Evolutionary conservation across 2,113 vertebrate genomes (phyloP).

Genomic region (Hiodon tergisus): DNA sequence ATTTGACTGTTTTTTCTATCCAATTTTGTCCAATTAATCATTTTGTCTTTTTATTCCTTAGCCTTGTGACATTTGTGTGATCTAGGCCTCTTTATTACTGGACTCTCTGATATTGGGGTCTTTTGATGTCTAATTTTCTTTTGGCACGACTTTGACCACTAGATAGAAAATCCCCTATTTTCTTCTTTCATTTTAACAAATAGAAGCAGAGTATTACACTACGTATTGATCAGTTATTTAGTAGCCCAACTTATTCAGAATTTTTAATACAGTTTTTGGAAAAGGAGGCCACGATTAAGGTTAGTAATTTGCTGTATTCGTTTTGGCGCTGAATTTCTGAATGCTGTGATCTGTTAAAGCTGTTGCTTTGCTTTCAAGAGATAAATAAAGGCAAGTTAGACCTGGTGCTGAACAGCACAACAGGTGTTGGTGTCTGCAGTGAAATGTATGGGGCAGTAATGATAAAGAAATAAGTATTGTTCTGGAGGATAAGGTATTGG

Average conservation of each 20-base stretch:
- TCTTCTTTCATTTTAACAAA: constrained; percentile 34
- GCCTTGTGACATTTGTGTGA: constrained; percentile 58
- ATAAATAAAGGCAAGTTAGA: not conserved
- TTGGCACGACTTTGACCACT: constrained; percentile 47
- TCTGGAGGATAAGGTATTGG: not conserved
- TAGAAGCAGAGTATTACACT: not conserved
- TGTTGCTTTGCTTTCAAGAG: not conserved
- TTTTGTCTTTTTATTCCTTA: constrained; percentile 57
- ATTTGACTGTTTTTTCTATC: constrained; percentile 65
- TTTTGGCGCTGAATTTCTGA: not conserved
- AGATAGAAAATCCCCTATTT: constrained; percentile 37
- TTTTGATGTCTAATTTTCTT: constrained; percentile 61
- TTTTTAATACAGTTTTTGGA: not conserved
- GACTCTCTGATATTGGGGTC: constrained; percentile 48
- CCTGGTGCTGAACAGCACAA: not conserved
- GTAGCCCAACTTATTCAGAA: not conserved
- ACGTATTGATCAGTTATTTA: constrained; percentile 9
- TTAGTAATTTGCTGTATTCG: not conserved
- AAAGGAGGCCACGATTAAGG: not conserved
- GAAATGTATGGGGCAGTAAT: not conserved
- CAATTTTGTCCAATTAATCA: constrained; percentile 76
- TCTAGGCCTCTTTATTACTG: constrained; percentile 55
- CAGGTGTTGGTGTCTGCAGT: not conserved
- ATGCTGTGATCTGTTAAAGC: not conserved
- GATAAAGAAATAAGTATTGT: not conserved